Evolutionary conservation across 2,797 vertebrate genomes (phyloP), one percentile per base, ranked within the genome.

Genomic region (Sebastes cheni): DNA sequence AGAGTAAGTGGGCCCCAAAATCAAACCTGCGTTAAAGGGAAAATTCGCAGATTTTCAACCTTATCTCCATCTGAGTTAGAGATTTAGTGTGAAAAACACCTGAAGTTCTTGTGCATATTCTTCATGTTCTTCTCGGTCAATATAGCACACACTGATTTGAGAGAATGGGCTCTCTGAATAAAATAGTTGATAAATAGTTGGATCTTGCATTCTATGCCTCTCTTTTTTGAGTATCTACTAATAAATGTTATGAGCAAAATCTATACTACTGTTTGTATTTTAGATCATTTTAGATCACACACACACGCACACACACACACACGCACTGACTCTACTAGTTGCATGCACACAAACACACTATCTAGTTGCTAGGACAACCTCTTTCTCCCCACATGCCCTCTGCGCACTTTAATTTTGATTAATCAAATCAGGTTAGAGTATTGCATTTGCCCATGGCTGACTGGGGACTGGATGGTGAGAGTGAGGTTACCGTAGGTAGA

Each of bases 341-440:
- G 3, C 7, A 50, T 8, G 6, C 22, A 73, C 3, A 71, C 12
- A 70, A 58, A 46, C 22, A 62, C 42, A 22, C 23, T 22, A 8
- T 78, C 36, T 73, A 30, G 29, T 64, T 67, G 18, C 27, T 32
- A 42, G 7, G 12, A 16, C 14, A 32, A 39, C 65, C 72, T 68
- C 67, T 61, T 78, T 80, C 20, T 46, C 13, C 39, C 9, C 6
- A 62, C 1, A 18, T 72, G 34, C 30, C 50, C 56, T 56, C 39
- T 39, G n/a, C 29, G 54, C 7, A 2, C 50, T 73, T 74, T 58
- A 34, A 59, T 42, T 80, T 42, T 75, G 72, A 81, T 83, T 74
- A 72, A 86, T 83, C 54, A 84, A 82, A 88, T 85, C 66, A 46
- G 66, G 68, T 77, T 65, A 69, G 67, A 75, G 68, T 67, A 75